Evolutionary conservation across 37 sponge, comb jelly and placozoan species (phyloP), one percentile per base, ranked within the genome.

Genomic region (Tethya wilhelma): DNA sequence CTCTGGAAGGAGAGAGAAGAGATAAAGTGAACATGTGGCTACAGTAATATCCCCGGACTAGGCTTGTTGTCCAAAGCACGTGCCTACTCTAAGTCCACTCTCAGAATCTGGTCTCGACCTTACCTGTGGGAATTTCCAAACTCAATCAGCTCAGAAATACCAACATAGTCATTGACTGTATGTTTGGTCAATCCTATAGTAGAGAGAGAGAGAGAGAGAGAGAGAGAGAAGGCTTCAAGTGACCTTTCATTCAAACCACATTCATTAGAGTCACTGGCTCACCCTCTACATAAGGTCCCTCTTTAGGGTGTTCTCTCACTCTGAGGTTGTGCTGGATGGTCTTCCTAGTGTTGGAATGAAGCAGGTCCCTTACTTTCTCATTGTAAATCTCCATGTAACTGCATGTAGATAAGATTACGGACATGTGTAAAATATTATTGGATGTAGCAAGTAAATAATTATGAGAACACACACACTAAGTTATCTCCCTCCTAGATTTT

Each of bases 321-420:
- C 77, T 73, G 9, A 95, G 79, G 44, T 58, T 77, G 41, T 86
- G 94, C 63, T 56, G 44, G 1, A 58, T 38, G 1, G 29, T 28
- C 2, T 73, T 43, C 1, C 29, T 23, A 12, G 22, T n/a, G 4
- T 42, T 26, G 23, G n/a, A 26, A 29, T 55, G 46, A 25, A 95
- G 73, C 30, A 95, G 73, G 62, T 95, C 96, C 5, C 83, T 66
- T 23, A 91, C 96, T 69, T 82, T 87, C 80, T 95, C 96, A 73
- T 95, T 95, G 84, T 95, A 95, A 29, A 95, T 95, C 74, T 95
- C 96, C 85, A 91, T 81, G 39, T 91, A 95, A 49, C 96, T 95
- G 55, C 23, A 64, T 2, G 55, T n/a, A 1, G 31, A 74, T 77
- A 20, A 1, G 25, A 49, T 29, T 39, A 42, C 5, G 2, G 31